A percentile compares a stretch with the other conserved stretches of the same genome.
Conservation (phyloP, 2,113 vertebrate species). For the Bungarus multicinctus region DNA sequence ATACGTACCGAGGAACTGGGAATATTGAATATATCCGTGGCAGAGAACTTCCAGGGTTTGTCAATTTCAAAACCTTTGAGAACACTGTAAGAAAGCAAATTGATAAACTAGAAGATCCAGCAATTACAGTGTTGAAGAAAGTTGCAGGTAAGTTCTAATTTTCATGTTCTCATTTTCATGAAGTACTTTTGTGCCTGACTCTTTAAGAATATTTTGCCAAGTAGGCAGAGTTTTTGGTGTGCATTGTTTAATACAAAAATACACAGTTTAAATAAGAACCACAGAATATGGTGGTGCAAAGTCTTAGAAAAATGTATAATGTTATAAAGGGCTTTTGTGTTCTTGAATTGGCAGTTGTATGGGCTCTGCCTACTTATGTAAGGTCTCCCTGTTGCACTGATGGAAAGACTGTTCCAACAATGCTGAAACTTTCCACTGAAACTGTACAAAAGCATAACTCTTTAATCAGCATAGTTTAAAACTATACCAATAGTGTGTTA, state of each 20-base stretch:
- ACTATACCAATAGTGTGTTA: neutral
- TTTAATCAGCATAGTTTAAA: neutral
- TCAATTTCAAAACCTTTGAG: conserved; percentile 80
- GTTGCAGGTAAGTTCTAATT: conserved; percentile 37
- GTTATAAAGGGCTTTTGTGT: neutral
- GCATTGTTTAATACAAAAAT: neutral
- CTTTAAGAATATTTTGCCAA: neutral
- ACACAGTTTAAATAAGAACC: neutral
- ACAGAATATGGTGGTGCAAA: neutral
- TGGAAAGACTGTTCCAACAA: neutral
- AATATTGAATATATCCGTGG: conserved; percentile 71
- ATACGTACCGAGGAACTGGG: neutral
- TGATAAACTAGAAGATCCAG: conserved; percentile 68
- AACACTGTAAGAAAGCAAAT: conserved; percentile 71
- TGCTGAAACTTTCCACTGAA: neutral
- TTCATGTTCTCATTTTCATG: neutral
- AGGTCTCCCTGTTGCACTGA: neutral
- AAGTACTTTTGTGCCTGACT: neutral
- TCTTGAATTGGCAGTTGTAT: neutral
- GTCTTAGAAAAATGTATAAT: neutral
- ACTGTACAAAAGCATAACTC: neutral
- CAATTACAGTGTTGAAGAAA: conserved; percentile 65
- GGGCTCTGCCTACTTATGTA: neutral
- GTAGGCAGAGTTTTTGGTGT: neutral
- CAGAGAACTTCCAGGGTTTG: conserved; percentile 77